Base-by-base conservation (phyloP, 2,113 vertebrate genomes). In the Mormoops blainvillei region DNA sequence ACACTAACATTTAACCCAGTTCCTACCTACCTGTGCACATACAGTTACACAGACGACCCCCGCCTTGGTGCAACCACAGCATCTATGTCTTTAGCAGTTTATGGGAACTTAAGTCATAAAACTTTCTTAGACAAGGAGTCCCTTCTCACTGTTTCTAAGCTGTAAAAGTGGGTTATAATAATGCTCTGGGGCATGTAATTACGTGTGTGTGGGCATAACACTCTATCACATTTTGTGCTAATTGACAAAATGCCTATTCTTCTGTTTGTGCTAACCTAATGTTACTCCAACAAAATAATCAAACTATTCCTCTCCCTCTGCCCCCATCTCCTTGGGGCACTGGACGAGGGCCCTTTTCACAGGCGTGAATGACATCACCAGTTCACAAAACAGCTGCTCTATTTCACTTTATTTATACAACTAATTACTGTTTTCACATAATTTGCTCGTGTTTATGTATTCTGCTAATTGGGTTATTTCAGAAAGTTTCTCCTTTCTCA, bases 391-490 rank as follows among this genome's bases (percentile, higher is more conserved):
- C 16, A 22, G 68, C 48, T 87, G 45, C n/a, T 89, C 87, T 41
- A 11, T 48, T 86, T 81, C 38, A 56, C 13, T 81, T 67, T 38
- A 33, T 71, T 56, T 38, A 63, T 28, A 92, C 78, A 96, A 63
- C 85, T 9, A 61, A 67, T 71, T 73, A 48, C 41, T 63, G 26
- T 87, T 87, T 88, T 68, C 93, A 24, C 11, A 18, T 43, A 61
- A 71, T 11, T 67, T 91, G 24, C n/a, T 38, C 74, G 33, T 70
- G 54, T 76, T 89, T 94, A 61, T 89, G 26, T 36, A 52, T 71
- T 94, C 90, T 90, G 52, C 80, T 80, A 71, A 83, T 1, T 89
- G 82, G 87, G 54, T 74, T 93, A 89, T 65, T 95, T 91, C 87
- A 86, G 18, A 91, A 70, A 85, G 11, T 50, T 82, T 54, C 73